These are phyloP conservation scores for Thinocorus orbignyianus DNA, from an alignment of 2,113 vertebrate species.

Conservation along the genomic window DNA sequence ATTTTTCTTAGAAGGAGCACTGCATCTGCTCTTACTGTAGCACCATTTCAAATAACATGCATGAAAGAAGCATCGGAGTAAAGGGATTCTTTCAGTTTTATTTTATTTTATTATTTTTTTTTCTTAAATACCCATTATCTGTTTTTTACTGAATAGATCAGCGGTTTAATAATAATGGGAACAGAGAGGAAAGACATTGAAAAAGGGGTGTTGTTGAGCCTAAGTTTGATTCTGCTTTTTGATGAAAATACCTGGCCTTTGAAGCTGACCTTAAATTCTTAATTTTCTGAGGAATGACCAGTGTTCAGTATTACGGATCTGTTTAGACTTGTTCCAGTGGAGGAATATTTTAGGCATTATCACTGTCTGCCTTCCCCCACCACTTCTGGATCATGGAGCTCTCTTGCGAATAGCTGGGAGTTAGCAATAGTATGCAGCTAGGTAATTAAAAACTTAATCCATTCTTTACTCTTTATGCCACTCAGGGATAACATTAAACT, in stretches of 20 bases:
- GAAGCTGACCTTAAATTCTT: not conserved
- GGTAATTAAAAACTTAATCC: not conserved
- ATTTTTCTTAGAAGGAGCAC: not conserved
- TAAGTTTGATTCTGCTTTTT: not conserved
- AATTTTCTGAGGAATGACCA: not conserved
- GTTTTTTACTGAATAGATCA: not conserved
- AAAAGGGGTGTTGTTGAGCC: not conserved
- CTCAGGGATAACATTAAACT: not conserved
- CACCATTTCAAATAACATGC: not conserved
- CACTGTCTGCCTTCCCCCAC: not conserved
- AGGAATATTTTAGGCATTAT: slow-evolving; percentile 24
- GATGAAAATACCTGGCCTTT: not conserved
- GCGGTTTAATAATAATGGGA: not conserved
- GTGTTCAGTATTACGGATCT: not conserved
- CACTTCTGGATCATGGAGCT: not conserved
- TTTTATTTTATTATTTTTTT: not conserved
- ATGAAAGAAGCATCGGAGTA: not conserved
- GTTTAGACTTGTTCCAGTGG: not conserved
- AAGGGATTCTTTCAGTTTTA: not conserved
- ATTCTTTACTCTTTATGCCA: not conserved
- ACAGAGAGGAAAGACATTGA: not conserved
- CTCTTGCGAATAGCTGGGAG: not conserved
- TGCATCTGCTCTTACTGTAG: not conserved
- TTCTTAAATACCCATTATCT: not conserved
- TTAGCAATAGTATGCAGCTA: not conserved